Evolutionary conservation across 2,888 invertebrate species (phyloP), one percentile per base, ranked within the genome.

Genomic region (Patella caerulea): DNA sequence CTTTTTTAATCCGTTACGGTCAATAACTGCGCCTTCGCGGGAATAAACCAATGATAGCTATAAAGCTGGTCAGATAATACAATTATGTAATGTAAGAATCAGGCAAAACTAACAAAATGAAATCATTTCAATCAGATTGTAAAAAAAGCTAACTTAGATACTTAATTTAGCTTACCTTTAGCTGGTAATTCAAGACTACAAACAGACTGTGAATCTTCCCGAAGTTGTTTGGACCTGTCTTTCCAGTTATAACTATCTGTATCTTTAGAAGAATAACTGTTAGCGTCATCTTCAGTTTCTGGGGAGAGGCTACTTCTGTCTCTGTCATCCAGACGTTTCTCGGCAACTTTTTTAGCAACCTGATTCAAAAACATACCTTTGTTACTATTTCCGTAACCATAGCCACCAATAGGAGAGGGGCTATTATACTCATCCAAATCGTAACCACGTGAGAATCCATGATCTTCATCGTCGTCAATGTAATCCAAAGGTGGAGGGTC

Each of bases 151-250:
- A 5, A 65, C 65, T n/a, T n/a, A 65, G 9, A 19, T 9, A n/a
- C n/a, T n/a, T n/a, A 65, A 65, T 65, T 71, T 9, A 14, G 15
- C 53, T 72, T 45, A 45, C 45, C 70, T n/a, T 73, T 56, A 14
- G 72, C 72, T 7, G 86, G 84, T 17, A 91, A 83, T 34, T 91
- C 91, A 9, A 91, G 85, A 83, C 91, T 91, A 53, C 88, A 86
- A 9, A 90, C 83, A n/a, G 90, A 90, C 74, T 89, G 89, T 14
- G 87, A 82, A 78, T 91, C 91, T 56, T 89, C 88, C 15, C 78
- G 74, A 3, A 78, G 34, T 15, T 54, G 78, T 71, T 82, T 82
- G 2, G 34, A 34, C 53, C 69, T 74, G 55, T 73, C 75, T 59
- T 75, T 73, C 79, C 81, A 80, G 17, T 73, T 78, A 53, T 74